Base-by-base conservation (phyloP, 2,888 invertebrate genomes). In the Thelaira solivaga region DNA sequence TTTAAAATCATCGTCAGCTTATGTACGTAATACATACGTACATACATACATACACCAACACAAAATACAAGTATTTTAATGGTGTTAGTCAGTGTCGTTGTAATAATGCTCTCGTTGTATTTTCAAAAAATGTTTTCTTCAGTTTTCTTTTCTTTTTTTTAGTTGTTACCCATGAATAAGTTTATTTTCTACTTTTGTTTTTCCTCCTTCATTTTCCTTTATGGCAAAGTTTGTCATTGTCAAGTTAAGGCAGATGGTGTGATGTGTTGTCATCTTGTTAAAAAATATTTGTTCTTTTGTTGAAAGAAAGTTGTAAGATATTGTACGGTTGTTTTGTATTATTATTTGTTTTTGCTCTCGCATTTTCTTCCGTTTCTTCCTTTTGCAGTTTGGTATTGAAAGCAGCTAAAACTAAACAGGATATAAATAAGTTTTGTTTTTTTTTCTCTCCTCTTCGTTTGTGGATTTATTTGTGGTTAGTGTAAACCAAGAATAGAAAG, bases 221-320 rank as follows among this genome's bases (percentile, higher is more conserved):
- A 61, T 47, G 69, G 65, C 69, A 74, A 78, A 78, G 47, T 78
- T 78, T 78, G 78, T 78, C 78, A 78, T 78, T 78, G 78, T 78
- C 78, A 78, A 69, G 74, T 78, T 71, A 64, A 65, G 59, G 55
- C 78, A 78, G 78, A 74, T 78, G 78, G 78, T 78, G 78, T 78
- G 78, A 78, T 78, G 74, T 71, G 78, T 78, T 78, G 78, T 78
- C 78, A 78, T 74, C 67, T 74, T 74, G 67, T 74, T 74, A 68
- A 74, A 65, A 74, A 74, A 47, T 68, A 67, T 61, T 74, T 74
- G 67, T 74, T 61, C 67, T 68, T 74, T 74, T 74, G 67, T 68
- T 39, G 31, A 51, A 53, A 67, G 26, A 34, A n/a, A n/a, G n/a
- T n/a, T 74, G 31, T 55, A 59, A 59, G 65, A 73, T 51, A 45